phyloP scores from a whole-genome alignment of 2,113 vertebrate species.

The Echinops telfairi region DNA sequence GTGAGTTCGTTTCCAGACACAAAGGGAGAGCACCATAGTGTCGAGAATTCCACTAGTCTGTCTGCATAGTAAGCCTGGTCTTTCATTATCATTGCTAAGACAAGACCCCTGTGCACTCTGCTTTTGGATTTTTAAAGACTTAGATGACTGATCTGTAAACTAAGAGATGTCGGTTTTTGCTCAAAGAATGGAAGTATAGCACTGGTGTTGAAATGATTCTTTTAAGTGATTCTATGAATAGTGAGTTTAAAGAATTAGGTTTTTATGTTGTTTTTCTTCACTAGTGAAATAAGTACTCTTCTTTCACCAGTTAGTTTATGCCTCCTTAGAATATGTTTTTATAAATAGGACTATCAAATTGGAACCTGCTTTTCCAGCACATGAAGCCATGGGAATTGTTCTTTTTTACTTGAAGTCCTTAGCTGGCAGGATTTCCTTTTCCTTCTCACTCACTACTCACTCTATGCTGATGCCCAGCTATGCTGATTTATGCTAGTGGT shows the following conservation, averaged over 20 bases:
- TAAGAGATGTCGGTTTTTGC: not conserved
- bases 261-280: conserved; percentile 46
- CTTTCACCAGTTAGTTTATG: conserved; percentile 22
- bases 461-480: not conserved
- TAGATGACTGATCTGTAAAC: not conserved
- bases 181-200: not conserved
- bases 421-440: not conserved
- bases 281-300: conserved; percentile 22
- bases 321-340: conserved; percentile 30
- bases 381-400: not conserved
- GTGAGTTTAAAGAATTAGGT: conserved; percentile 34
- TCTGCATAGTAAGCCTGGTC: too few species aligned
- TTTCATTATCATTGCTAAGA: not conserved
- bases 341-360: not conserved
- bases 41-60: too few species aligned
- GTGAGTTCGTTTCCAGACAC: too few species aligned
- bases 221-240: conserved; percentile 39
- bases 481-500: not conserved
- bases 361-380: conserved; percentile 33
- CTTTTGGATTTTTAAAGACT: conserved; percentile 39
- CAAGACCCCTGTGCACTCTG: not conserved
- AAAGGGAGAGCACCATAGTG: too few species aligned
- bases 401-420: conserved; percentile 33
- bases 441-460: not conserved
- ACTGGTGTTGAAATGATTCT: conserved; percentile 1